phyloP scores from a whole-genome alignment of 2,797 vertebrate species.

The Stomatorhinus walkeri region DNA sequence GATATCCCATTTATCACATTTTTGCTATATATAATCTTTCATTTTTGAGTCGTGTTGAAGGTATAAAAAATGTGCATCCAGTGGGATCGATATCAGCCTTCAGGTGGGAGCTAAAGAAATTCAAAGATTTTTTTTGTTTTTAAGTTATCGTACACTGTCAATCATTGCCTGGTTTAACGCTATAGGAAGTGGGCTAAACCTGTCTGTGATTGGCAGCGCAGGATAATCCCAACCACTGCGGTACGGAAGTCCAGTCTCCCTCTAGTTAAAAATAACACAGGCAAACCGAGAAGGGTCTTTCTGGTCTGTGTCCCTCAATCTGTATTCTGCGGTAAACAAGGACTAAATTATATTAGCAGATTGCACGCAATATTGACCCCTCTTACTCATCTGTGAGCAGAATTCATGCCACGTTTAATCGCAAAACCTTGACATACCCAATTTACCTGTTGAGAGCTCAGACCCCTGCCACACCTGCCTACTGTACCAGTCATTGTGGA shows the following conservation, averaged over 20 bases:
- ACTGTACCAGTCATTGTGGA: not conserved
- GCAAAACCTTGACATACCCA: not conserved
- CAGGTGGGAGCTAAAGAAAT: not conserved
- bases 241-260: not conserved
- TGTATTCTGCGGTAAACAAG: not conserved
- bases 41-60: constrained; percentile 4
- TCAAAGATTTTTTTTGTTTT: constrained; percentile 3
- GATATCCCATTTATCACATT: not conserved
- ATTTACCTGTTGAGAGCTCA: not conserved
- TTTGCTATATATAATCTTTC: not conserved
- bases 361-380: not conserved
- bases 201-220: not conserved
- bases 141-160: not conserved
- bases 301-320: not conserved
- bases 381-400: not conserved
- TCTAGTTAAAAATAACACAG: constrained; percentile 3
- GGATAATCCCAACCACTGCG: not conserved
- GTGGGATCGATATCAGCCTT: not conserved
- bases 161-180: not conserved
- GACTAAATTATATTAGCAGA: not conserved
- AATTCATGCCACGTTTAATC: not conserved
- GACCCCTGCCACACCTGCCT: not conserved
- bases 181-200: not conserved
- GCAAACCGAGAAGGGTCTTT: not conserved
- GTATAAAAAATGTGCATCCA: constrained; percentile 10